phyloP scores from a whole-genome alignment of 2,113 vertebrate genomes.

The Elephantulus edwardii region DNA sequence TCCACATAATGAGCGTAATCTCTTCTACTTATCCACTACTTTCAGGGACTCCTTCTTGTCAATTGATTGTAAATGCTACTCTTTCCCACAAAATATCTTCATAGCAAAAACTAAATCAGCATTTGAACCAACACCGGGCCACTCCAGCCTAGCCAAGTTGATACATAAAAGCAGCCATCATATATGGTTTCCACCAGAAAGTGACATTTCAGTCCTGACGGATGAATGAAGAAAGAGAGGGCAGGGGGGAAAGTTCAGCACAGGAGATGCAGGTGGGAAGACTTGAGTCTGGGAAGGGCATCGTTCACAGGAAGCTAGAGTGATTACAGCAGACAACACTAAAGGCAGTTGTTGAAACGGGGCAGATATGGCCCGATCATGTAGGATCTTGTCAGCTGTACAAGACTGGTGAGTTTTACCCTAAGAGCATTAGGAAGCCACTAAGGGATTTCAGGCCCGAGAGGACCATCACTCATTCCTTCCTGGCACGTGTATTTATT shows the following conservation, averaged over 20 bases:
- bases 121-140: too few relatives aligned
- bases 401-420: background rate
- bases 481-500: background rate
- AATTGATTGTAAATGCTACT: background rate
- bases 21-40: too few relatives aligned
- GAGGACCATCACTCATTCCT: background rate
- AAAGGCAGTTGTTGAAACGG: background rate
- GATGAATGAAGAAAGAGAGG: background rate
- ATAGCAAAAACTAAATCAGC: background rate
- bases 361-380: background rate
- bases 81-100: background rate
- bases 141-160: background rate
- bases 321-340: background rate
- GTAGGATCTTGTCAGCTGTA: background rate
- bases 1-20: background rate
- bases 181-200: background rate
- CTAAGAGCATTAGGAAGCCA: background rate
- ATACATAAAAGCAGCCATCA: background rate
- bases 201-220: background rate
- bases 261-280: background rate
- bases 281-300: background rate
- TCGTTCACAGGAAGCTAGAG: background rate
- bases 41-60: too few relatives aligned
- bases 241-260: background rate
- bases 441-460: background rate